Evolutionary conservation across 2,888 invertebrate species (phyloP), one percentile per base, ranked within the genome.

Genomic region (Ernsta delagoae): DNA sequence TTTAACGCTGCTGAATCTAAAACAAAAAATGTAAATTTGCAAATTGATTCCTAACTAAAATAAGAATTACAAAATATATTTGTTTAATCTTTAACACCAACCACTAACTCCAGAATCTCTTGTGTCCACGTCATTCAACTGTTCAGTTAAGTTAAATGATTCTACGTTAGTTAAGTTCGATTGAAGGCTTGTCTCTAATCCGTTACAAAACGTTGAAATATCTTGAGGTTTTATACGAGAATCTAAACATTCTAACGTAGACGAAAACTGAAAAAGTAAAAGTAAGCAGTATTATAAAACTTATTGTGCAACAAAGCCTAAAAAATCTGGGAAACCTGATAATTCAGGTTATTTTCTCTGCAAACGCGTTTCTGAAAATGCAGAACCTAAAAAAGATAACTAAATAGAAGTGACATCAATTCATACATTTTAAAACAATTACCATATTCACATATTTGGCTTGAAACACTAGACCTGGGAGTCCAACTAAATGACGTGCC

Each of bases 111-210:
- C 12, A 12, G 12, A 48, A 12, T 12, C 48, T 12, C 6, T 12
- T 48, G 5, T 12, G 5, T 48, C 6, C 12, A 48, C 12, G 7
- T 7, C 8, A 7, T 48, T 4, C 12, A 48, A 12, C n/a, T 36
- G n/a, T 36, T 31, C n/a, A 41, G 8, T 41, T 7, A 59, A 7
- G 12, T 59, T 59, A 8, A 59, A 41, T 24, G 8, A 41, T 24
- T 41, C 7, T 5, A 41, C 41, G 5, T 59, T 41, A 41, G 16
- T 59, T 59, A 59, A 59, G 1, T 59, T 59, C 1, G 41, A 16
- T 59, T n/a, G 7, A 16, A 59, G 59, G 16, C 59, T 41, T 16
- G 16, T 59, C n/a, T 59, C 59, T 59, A 59, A 59, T 5, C 41
- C 59, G 12, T 34, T 31, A 16, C 6, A 12, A 24, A 59, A 59